These are phyloP conservation scores for Hippocampus zosterae DNA, from an alignment of 2,113 vertebrate genomes.

Conservation along the genomic window DNA sequence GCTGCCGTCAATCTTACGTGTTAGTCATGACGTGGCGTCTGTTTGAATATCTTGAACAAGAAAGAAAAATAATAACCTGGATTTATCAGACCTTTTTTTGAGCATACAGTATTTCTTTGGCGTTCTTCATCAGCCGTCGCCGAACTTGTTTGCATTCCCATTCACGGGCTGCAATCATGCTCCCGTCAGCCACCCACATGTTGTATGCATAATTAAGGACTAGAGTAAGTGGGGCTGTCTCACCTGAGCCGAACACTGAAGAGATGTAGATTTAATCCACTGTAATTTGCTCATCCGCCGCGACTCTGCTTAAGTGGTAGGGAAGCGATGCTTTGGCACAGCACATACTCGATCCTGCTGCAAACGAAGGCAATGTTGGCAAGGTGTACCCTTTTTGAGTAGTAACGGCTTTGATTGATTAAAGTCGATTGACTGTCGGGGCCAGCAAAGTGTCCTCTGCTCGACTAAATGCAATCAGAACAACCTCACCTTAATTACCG, in stretches of 20 bases:
- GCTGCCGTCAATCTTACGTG: neutral
- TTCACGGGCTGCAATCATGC: conserved; percentile 31
- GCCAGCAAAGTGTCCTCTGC: neutral
- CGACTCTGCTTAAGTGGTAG: conserved; percentile 15
- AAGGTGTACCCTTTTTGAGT: neutral
- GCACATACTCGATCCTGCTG: conserved; percentile 15
- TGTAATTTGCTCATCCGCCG: conserved; percentile 53
- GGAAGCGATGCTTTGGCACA: conserved; percentile 5
- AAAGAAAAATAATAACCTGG: conserved; percentile 20
- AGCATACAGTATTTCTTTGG: conserved; percentile 15
- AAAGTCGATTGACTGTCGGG: conserved; percentile 1
- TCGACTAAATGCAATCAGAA: neutral
- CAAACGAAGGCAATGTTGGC: neutral
- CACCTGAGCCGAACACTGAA: conserved; percentile 37
- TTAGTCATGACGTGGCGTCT: neutral
- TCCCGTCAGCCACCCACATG: conserved; percentile 46
- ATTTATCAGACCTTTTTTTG: conserved; percentile 8
- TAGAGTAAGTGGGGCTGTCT: conserved; percentile 59
- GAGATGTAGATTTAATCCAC: conserved; percentile 56
- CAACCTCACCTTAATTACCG: neutral
- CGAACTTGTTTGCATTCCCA: conserved; percentile 16
- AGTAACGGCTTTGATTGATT: conserved; percentile 33
- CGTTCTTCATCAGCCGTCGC: conserved; percentile 22
- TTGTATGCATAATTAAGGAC: conserved; percentile 57
- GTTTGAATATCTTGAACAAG: conserved; percentile 19